Evolutionary conservation across 2,113 vertebrate genomes (phyloP), one percentile per base, ranked within the genome.

Genomic region (Sander vitreus): DNA sequence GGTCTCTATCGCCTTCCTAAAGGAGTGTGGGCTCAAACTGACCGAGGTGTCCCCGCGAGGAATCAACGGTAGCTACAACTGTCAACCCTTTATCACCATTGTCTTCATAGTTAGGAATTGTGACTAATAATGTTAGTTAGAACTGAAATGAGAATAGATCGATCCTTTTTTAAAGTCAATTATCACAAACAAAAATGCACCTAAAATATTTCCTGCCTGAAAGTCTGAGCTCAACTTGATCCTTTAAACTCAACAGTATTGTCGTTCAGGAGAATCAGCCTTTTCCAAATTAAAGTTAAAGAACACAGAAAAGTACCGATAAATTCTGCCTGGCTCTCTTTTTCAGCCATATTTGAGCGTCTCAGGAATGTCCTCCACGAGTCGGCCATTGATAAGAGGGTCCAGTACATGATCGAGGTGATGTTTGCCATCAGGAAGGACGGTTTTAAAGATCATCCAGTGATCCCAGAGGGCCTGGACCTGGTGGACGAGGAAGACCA

Each of bases 331-430:
- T 33, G 0, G 76, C 1, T 81, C 13, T 81, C 9, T 25, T 69
- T 11, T 70, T 1, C 91, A 98, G 98, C 98, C 79, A 99, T 99
- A 90, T 99, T 99, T 89, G 98, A 99, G 91, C 97, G 98, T 21
- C 96, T 99, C 88, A 95, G 98, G 60, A 99, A 99, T 83, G 96
- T 99, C 89, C 97, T 99, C 12, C 98, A 99, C 0, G 98, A 99
- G 84, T 99, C 98, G 1, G 95, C 98, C 93, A 98, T 99, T 2
- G 98, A 99, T 86, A 99, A 99, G 92, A 97, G 98, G 36, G 97
- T 99, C 73, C 98, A 99, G 88, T 99, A 99, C 93, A 99, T 99
- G 98, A 99, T 99, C 57, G 98, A 99, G 93, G 98, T 99, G 69
- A 99, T 99, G 98, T 99, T 99, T 86, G 98, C 98, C 69, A 98